Evolutionary conservation across 2,888 invertebrate species (phyloP).

Genomic region (Perizoma affinitatum): DNA sequence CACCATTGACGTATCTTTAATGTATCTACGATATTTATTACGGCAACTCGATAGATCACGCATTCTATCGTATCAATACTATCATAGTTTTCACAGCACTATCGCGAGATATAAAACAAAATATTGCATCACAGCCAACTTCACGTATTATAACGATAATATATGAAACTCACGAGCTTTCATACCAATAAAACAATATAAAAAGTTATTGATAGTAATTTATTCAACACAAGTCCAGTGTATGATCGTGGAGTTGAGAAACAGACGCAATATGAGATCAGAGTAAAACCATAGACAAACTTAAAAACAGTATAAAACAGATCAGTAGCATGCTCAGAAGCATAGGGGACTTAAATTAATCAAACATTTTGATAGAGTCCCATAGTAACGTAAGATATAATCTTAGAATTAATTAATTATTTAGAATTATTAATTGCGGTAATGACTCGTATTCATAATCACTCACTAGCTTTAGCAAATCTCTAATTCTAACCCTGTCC

Average conservation of each 20-base stretch:
- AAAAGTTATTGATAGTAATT: slow-evolving; percentile 77
- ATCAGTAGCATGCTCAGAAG: too few species aligned
- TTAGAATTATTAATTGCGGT: too few species aligned
- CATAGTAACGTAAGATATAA: too few species aligned
- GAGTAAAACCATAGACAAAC: too few species aligned
- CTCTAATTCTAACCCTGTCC: too few species aligned
- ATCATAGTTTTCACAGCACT: slow-evolving; percentile 35
- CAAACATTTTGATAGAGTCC: too few species aligned
- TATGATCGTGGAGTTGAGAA: slow-evolving; percentile 29
- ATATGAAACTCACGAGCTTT: slow-evolving; percentile 68
- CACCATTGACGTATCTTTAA: slow-evolving; percentile 38
- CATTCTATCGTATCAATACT: slow-evolving; percentile 28
- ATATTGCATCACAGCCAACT: slow-evolving; percentile 63
- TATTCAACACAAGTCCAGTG: slow-evolving; percentile 62
- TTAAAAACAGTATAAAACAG: too few species aligned
- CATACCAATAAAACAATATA: slow-evolving; percentile 80
- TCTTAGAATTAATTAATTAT: too few species aligned
- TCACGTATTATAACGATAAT: slow-evolving; percentile 59
- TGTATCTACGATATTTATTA: slow-evolving; percentile 38
- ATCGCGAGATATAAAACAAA: slow-evolving; percentile 41
- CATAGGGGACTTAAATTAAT: too few species aligned
- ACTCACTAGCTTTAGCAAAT: too few species aligned
- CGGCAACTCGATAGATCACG: slow-evolving; percentile 34
- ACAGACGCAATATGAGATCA: too few species aligned
- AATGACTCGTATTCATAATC: too few species aligned